Percentiles rank a stretch among this genome's conserved stretches.
These are phyloP conservation scores for Hyphantria cunea DNA, from an alignment of 1,140 invertebrate species.

Conservation along the genomic window DNA sequence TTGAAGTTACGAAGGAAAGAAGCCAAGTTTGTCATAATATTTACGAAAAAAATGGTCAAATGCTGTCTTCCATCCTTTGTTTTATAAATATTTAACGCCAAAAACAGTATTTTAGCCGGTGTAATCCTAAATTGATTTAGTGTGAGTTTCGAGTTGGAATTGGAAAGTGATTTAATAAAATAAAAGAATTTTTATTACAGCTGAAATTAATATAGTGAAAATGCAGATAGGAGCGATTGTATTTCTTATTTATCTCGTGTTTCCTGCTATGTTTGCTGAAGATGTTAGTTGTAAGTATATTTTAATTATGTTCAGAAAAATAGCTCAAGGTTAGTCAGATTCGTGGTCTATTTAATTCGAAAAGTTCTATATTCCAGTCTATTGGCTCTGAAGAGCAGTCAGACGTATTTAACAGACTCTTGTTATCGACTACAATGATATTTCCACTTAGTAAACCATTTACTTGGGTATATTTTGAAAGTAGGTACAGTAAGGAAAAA, in stretches of 20 bases:
- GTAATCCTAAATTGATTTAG: slow-evolving; percentile 18
- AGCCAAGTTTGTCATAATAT: slow-evolving; percentile 14
- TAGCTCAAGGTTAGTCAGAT: background rate
- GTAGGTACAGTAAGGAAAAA: no score
- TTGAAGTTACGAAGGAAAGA: slow-evolving; percentile 43
- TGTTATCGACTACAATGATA: no score
- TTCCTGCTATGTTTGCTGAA: slow-evolving; percentile 43
- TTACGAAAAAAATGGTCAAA: slow-evolving; percentile 14
- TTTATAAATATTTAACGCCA: slow-evolving; percentile 49
- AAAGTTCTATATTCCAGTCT: no score
- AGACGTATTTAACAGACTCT: no score
- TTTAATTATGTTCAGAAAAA: background rate
- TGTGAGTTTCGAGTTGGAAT: slow-evolving; percentile 9
- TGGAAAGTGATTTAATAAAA: background rate
- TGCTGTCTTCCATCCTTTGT: slow-evolving; percentile 38
- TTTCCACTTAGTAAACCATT: no score
- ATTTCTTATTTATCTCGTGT: slow-evolving; percentile 37
- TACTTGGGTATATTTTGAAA: no score
- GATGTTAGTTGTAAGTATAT: slow-evolving; percentile 55
- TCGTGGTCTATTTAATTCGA: background rate
- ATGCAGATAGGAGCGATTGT: slow-evolving; percentile 42
- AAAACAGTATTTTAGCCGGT: slow-evolving; percentile 49
- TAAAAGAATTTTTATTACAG: slow-evolving; percentile 25
- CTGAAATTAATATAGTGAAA: slow-evolving; percentile 28
- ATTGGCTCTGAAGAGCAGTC: no score